Base-by-base conservation (phyloP, 2,888 invertebrate species). In the Drosophila sordidapex region DNA sequence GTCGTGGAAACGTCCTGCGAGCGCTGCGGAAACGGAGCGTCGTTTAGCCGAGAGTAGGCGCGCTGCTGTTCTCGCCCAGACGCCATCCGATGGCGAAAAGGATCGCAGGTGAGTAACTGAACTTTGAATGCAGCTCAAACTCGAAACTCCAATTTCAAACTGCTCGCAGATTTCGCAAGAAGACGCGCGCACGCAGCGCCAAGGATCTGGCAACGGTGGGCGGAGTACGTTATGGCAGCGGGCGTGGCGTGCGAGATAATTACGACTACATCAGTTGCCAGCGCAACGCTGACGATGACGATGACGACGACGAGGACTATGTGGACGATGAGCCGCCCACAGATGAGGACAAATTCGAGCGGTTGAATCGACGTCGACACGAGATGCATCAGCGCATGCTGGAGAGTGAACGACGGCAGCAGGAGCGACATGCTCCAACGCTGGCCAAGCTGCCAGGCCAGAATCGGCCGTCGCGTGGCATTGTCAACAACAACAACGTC, bases 11-110 rank as follows among this genome's bases (percentile, higher is more conserved):
- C 92, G 95, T 52, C 95, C 95, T 1, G 94, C 94, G 21, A 95
- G 95, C 87, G 94, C 95, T 2, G 94, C 94, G 0, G 95, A 95
- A 83, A 94, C 94, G 1, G 94, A 94, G 87, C 94, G 95, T 33
- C 92, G 94, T 46, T 68, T 92, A 53, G 92, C 91, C 1, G 93
- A 93, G 74, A 92, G 90, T 69, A 85, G 93, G 5, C 79, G 93
- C 4, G 89, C 89, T 4, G 86, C 80, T 1, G 84, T 79, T 2
- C 66, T 92, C 57, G 86, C 78, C 6, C 93, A 93, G 70, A 91
- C 88, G 36, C 91, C 93, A 31, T 92, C 94, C 11, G 95, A 95
- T 89, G 94, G 94, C 2, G 95, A 95, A 91, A 93, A 94, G 76
- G 95, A 95, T 74, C 90, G 94, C 83, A 91, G 95, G 91, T 93